Conservation (phyloP, 2,888 invertebrate species). For the Eremobia ochroleuca region DNA sequence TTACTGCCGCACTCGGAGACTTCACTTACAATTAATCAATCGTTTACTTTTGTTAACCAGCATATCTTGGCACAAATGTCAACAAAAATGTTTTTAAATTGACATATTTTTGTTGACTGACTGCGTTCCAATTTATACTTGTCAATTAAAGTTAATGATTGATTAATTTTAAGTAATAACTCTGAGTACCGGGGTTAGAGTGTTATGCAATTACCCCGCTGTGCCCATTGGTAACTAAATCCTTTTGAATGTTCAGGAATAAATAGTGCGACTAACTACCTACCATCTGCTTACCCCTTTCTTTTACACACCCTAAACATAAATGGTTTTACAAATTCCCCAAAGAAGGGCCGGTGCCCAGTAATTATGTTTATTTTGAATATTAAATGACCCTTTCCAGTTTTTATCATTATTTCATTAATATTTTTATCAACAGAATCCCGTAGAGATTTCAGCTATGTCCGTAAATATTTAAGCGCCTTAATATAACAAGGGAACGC, state of each 20-base stretch:
- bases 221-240: neutral
- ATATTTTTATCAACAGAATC: slow-evolving; percentile 64
- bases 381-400: slow-evolving; percentile 54
- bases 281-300: neutral
- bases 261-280: neutral
- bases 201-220: too few relatives aligned
- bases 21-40: too few relatives aligned
- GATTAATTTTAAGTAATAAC: too few relatives aligned
- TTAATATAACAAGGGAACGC: slow-evolving; percentile 39
- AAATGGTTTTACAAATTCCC: slow-evolving; percentile 40
- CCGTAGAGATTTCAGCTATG: slow-evolving; percentile 58
- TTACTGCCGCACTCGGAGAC: too few relatives aligned
- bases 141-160: too few relatives aligned
- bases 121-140: too few relatives aligned
- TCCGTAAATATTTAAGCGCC: slow-evolving; percentile 53
- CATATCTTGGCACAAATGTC: too few relatives aligned
- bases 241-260: neutral
- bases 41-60: too few relatives aligned
- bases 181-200: too few relatives aligned
- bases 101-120: too few relatives aligned
- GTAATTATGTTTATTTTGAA: slow-evolving; percentile 60
- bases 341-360: slow-evolving; percentile 28
- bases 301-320: slow-evolving; percentile 15
- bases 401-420: slow-evolving; percentile 69
- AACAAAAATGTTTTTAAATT: too few relatives aligned